These are phyloP conservation scores for Anneissia japonica DNA, from an alignment of 35 echinoderm and acorn worm genomes.

Conservation along the genomic window DNA sequence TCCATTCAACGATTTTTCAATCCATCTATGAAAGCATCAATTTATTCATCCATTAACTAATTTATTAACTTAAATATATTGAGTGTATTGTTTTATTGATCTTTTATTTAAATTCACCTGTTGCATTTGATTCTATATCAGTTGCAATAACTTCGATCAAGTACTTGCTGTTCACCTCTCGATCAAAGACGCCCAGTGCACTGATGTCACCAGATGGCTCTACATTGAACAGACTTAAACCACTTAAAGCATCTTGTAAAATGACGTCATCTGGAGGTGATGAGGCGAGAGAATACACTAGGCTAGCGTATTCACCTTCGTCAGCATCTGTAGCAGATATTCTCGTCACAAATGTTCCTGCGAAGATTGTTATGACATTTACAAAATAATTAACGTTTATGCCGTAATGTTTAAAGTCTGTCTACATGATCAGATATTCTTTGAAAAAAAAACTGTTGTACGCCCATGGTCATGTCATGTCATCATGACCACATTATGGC, in stretches of 20 bases:
- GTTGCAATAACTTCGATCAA: background rate
- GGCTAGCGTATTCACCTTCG: background rate
- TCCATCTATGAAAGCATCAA: no score
- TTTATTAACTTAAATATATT: no score
- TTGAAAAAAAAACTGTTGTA: no score
- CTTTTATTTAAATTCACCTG: background rate
- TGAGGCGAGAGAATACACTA: background rate
- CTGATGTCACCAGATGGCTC: background rate
- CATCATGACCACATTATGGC: no score
- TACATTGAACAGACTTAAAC: background rate
- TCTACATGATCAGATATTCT: no score
- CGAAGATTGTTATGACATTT: no score
- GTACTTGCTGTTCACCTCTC: background rate
- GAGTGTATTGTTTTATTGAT: no score
- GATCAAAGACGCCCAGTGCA: background rate
- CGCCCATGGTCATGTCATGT: no score
- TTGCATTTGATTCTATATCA: background rate
- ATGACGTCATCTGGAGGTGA: background rate
- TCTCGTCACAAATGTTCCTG: background rate
- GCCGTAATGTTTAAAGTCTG: no score
- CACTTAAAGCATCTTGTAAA: background rate
- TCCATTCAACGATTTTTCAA: no score
- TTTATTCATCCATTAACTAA: no score
- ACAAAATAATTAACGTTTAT: no score
- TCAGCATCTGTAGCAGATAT: background rate